Percentiles rank a stretch among this genome's conserved stretches.
Conservation (phyloP, 2,888 invertebrate species). For the Temnothorax ravouxi region DNA sequence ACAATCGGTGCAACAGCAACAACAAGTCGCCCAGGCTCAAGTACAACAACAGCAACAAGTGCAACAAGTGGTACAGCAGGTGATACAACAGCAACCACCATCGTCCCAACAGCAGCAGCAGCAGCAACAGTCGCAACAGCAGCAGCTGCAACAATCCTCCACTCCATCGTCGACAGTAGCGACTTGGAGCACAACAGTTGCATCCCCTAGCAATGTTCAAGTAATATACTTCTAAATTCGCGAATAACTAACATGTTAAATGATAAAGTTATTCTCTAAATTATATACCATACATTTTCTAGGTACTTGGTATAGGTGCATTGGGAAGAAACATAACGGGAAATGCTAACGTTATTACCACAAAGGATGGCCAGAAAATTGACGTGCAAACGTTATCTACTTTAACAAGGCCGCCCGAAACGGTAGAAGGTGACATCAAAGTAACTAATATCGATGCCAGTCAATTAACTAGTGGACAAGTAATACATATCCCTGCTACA, state of each 20-base stretch:
- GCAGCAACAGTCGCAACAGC: conserved; percentile 77
- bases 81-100: conserved; percentile 76
- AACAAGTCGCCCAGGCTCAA: conserved; percentile 80
- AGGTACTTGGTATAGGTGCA: conserved; percentile 84
- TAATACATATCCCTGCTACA: conserved; percentile 84
- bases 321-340: conserved; percentile 79
- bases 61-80: conserved; percentile 79
- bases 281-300: background rate
- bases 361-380: conserved; percentile 85
- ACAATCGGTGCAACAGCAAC: conserved; percentile 78
- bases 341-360: conserved; percentile 81
- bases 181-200: conserved; percentile 84
- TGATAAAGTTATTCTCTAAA: background rate
- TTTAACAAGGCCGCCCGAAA: conserved; percentile 80
- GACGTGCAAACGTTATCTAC: conserved; percentile 83
- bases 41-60: conserved; percentile 77
- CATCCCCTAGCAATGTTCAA: conserved; percentile 84
- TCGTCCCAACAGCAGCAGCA: conserved; percentile 75
- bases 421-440: conserved; percentile 82
- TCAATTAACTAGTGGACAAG: conserved; percentile 84
- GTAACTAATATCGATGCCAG: conserved; percentile 84
- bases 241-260: background rate
- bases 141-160: conserved; percentile 83
- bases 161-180: conserved; percentile 84
- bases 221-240: conserved; percentile 67